Conservation (phyloP, 2,888 invertebrate genomes). For the Pristionchus exspectatus region DNA sequence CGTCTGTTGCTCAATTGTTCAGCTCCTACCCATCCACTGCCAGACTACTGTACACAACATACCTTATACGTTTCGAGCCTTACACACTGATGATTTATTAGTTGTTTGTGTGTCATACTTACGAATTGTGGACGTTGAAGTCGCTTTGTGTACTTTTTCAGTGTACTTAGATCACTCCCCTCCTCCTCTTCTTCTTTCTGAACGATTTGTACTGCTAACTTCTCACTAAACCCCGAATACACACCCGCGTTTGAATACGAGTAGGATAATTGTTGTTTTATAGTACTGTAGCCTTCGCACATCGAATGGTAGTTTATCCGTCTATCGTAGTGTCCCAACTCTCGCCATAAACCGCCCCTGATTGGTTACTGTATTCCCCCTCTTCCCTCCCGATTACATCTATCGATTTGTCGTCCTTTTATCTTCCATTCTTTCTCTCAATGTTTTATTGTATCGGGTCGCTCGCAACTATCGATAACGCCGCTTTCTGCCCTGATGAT, state of each 20-base stretch:
- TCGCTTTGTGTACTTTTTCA: neutral
- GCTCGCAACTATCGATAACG: conserved; percentile 22
- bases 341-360: neutral
- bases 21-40: neutral
- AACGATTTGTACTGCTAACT: neutral
- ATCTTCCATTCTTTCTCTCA: conserved; percentile 18
- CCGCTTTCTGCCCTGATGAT: conserved; percentile 21
- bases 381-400: neutral
- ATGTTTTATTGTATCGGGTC: conserved; percentile 18
- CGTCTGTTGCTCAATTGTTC: neutral
- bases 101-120: neutral
- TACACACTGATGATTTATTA: neutral
- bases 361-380: conserved; percentile 18
- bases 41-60: neutral
- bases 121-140: neutral
- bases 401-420: neutral
- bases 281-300: conserved; percentile 2
- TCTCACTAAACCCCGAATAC: conserved; percentile 12
- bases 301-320: neutral
- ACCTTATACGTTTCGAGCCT: neutral
- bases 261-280: conserved; percentile 9
- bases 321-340: neutral
- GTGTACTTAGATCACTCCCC: neutral
- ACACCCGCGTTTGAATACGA: neutral
- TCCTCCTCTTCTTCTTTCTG: neutral